phyloP scores from a whole-genome alignment of 2,113 vertebrate genomes.

The Eurypyga helias region DNA sequence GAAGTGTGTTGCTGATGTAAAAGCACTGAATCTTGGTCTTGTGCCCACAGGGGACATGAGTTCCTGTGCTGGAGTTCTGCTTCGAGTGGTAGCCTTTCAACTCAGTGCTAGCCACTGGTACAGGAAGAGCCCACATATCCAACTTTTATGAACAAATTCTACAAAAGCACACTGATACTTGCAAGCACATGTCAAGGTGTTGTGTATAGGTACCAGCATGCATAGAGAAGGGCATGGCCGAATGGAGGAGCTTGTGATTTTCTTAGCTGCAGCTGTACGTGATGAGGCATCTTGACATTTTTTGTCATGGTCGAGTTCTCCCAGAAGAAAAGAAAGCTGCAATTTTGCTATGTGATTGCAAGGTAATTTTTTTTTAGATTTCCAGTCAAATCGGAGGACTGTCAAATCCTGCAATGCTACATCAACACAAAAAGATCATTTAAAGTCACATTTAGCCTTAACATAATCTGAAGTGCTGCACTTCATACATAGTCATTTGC shows the following conservation, averaged over 20 bases:
- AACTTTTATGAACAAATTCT: neutral
- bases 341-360: neutral
- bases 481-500: neutral
- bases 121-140: neutral
- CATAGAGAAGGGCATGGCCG: neutral
- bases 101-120: neutral
- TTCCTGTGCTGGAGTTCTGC: neutral
- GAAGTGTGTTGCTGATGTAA: neutral
- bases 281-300: neutral
- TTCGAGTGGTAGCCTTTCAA: neutral
- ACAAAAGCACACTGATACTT: neutral
- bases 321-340: neutral
- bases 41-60: neutral
- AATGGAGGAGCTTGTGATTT: neutral
- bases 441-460: constrained; percentile 1
- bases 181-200: neutral
- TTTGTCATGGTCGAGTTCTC: neutral
- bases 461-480: neutral
- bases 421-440: neutral
- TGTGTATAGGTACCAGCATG: neutral
- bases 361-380: neutral
- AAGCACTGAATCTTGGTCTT: neutral
- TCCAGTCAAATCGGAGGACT: neutral
- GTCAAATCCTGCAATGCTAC: neutral
- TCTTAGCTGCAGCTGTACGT: neutral